Conservation (phyloP, 2,888 invertebrate genomes). For the Acanthosepion lycidas region DNA sequence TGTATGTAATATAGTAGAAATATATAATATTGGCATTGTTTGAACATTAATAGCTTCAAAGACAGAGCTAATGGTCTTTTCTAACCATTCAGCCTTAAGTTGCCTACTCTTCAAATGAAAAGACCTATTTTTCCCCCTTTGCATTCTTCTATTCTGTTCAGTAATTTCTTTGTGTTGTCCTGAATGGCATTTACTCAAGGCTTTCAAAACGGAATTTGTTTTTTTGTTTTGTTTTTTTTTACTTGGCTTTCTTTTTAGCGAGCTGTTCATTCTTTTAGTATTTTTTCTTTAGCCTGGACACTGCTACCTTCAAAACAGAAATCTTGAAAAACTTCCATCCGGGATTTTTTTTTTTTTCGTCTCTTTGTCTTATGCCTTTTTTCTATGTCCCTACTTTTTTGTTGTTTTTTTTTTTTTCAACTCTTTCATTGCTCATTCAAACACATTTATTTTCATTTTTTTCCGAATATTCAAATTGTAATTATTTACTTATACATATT, state of each 20-base stretch:
- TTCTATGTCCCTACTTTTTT: no score
- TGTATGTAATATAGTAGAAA: not conserved
- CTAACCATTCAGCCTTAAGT: not conserved
- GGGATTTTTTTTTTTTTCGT: no score
- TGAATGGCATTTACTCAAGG: not conserved
- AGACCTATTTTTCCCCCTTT: not conserved
- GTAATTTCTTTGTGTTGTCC: not conserved
- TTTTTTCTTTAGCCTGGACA: not conserved
- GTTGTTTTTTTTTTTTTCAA: no score
- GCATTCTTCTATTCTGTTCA: not conserved
- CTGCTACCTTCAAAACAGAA: not conserved
- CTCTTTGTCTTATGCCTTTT: no score
- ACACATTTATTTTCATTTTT: no score
- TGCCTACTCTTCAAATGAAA: not conserved
- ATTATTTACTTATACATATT: no score
- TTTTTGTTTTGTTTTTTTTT: no score
- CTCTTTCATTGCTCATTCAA: no score
- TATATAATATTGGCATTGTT: not conserved
- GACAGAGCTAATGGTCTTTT: not conserved
- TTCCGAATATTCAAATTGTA: no score
- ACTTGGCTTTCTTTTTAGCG: not conserved
- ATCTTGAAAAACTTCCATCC: no score
- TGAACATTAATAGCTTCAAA: slow-evolving; percentile 6
- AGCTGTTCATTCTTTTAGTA: not conserved
- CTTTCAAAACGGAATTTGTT: no score